Percentiles rank a stretch among this genome's conserved stretches.
Conservation (phyloP, 2,888 invertebrate genomes). For the Tenodera sinensis region DNA sequence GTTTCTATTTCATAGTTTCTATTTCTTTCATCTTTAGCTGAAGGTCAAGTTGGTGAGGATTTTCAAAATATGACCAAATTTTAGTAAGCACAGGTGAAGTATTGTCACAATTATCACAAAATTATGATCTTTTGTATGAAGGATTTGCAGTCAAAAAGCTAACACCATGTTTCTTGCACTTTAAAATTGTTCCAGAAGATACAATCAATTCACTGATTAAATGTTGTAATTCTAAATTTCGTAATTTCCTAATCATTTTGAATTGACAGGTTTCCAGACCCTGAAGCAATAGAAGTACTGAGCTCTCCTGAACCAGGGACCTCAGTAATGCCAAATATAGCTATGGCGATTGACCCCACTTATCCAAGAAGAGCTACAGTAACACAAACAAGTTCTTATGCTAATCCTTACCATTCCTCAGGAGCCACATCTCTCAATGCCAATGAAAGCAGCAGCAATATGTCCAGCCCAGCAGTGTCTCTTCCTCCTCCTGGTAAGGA, state of each 20-base stretch:
- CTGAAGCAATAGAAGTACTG: constrained; percentile 45
- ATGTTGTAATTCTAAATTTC: too few relatives aligned
- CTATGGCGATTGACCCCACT: constrained; percentile 65
- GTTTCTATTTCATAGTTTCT: too few relatives aligned
- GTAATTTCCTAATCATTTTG: not conserved
- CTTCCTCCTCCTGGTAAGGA: constrained; percentile 39
- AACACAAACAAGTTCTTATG: constrained; percentile 2
- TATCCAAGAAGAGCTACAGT: constrained; percentile 44
- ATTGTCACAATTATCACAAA: too few relatives aligned
- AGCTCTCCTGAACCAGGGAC: constrained; percentile 37
- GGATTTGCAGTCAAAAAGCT: too few relatives aligned
- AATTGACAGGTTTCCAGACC: constrained; percentile 46
- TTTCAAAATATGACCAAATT: too few relatives aligned
- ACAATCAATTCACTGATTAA: too few relatives aligned
- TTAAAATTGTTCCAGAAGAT: too few relatives aligned
- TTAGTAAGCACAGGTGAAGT: too few relatives aligned
- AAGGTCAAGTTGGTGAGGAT: too few relatives aligned
- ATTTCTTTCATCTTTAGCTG: too few relatives aligned
- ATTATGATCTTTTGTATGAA: too few relatives aligned
- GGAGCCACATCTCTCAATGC: constrained; percentile 22
- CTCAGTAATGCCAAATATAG: constrained; percentile 53
- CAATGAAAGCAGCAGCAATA: constrained; percentile 34
- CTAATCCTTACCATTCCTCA: not conserved
- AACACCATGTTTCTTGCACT: too few relatives aligned
- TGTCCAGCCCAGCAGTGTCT: constrained; percentile 42